A percentile compares a stretch with the other conserved stretches of the same genome.
Conservation (phyloP, 2,797 vertebrate species). For the Intellagama lesueurii region DNA sequence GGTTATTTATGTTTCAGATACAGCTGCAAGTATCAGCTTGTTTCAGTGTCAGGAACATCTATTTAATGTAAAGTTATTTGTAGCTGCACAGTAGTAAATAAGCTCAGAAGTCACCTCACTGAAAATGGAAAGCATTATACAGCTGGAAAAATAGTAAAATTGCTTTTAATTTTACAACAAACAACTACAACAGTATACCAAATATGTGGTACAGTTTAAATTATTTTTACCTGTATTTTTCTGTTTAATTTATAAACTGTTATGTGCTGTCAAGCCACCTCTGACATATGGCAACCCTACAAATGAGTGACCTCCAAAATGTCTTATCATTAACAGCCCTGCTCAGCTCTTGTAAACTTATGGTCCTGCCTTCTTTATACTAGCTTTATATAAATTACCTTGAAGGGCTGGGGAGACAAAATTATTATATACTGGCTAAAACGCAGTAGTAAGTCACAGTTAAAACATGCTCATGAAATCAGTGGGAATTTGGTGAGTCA, state of each 20-base stretch:
- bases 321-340: no score
- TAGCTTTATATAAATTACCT: not conserved
- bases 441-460: no score
- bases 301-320: no score
- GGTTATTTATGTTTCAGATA: conserved; percentile 71
- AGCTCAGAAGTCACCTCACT: conserved; percentile 53
- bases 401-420: not conserved
- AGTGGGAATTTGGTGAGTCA: no score
- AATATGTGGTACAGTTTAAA: not conserved
- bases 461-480: no score
- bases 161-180: no score
- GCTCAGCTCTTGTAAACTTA: no score
- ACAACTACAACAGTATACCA: not conserved
- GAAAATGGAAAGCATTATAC: conserved; percentile 28
- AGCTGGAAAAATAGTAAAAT: not conserved
- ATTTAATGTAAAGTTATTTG: conserved; percentile 71
- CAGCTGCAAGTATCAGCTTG: conserved; percentile 70
- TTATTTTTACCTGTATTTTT: not conserved
- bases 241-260: not conserved
- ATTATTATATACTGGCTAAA: not conserved
- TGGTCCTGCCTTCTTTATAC: not conserved
- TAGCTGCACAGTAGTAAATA: conserved; percentile 55
- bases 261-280: no score
- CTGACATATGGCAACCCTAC: no score
- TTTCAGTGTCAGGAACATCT: conserved; percentile 63